phyloP scores from a whole-genome alignment of 1,140 invertebrate species.

The Drosophila orena region DNA sequence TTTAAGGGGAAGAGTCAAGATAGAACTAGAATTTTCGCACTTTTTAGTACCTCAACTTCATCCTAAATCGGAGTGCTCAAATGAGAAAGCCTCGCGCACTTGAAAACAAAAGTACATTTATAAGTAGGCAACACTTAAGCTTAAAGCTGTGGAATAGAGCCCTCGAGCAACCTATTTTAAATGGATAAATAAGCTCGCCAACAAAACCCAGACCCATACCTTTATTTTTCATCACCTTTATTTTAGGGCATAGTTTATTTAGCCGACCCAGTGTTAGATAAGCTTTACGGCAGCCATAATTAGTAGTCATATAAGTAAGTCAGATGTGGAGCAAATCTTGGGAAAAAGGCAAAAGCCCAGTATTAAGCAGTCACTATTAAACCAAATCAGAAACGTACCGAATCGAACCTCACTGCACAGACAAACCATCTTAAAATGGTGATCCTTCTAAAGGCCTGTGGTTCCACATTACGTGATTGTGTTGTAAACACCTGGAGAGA shows the following conservation, averaged over 20 bases:
- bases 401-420: conserved; percentile 27
- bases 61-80: conserved; percentile 17
- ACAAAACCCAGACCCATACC: conserved; percentile 4
- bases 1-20: not conserved
- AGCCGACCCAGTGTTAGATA: conserved; percentile 15
- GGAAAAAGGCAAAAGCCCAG: conserved; percentile 44
- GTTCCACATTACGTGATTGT: conserved; percentile 80
- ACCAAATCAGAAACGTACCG: conserved; percentile 17
- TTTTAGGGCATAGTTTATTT: conserved; percentile 22
- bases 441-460: conserved; percentile 57
- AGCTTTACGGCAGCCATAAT: conserved; percentile 60
- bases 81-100: not conserved
- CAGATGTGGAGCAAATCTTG: conserved; percentile 50
- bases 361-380: conserved; percentile 55
- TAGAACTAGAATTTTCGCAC: conserved; percentile 14
- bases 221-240: conserved; percentile 30
- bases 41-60: conserved; percentile 21
- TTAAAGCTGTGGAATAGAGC: conserved; percentile 20
- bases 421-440: conserved; percentile 19
- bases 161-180: conserved; percentile 26
- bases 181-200: conserved; percentile 51
- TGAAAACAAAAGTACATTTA: conserved; percentile 34
- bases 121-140: conserved; percentile 53
- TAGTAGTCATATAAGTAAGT: conserved; percentile 52
- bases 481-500: conserved; percentile 82